phyloP scores from a whole-genome alignment of 2,113 vertebrate species.

The Centropus unirufus region DNA sequence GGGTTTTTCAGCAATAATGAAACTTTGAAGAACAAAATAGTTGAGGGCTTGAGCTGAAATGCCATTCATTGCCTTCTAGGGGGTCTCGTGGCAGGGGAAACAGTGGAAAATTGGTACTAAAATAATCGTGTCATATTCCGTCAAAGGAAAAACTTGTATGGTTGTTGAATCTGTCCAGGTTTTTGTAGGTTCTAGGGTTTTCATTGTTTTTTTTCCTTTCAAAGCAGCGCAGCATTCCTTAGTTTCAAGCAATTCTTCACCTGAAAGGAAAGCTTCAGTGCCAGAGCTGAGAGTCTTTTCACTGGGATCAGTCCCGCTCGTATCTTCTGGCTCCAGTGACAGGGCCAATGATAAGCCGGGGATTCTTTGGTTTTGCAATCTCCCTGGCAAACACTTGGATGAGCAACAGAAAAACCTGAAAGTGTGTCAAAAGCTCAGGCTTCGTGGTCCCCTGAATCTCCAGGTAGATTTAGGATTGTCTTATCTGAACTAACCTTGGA shows the following conservation, averaged over 20 bases:
- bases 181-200: not conserved
- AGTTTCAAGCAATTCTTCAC: not conserved
- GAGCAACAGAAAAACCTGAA: not conserved
- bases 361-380: slow-evolving; percentile 17
- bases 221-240: not conserved
- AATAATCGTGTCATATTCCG: not conserved
- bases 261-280: not conserved
- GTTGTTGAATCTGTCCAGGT: not conserved
- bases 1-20: not conserved
- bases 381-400: slow-evolving; percentile 9
- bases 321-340: slow-evolving; percentile 17
- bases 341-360: not conserved
- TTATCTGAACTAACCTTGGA: not conserved
- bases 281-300: not conserved
- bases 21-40: not conserved
- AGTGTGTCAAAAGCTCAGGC: not conserved
- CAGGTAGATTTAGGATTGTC: not conserved
- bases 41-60: not conserved
- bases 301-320: not conserved
- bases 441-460: not conserved
- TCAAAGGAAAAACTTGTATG: not conserved
- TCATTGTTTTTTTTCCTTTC: not conserved
- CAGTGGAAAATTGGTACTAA: not conserved
- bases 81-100: not conserved
- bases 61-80: not conserved